Evolutionary conservation across 2,888 invertebrate genomes (phyloP).

Genomic region (Galeopsomyia nigrocyanea): DNA sequence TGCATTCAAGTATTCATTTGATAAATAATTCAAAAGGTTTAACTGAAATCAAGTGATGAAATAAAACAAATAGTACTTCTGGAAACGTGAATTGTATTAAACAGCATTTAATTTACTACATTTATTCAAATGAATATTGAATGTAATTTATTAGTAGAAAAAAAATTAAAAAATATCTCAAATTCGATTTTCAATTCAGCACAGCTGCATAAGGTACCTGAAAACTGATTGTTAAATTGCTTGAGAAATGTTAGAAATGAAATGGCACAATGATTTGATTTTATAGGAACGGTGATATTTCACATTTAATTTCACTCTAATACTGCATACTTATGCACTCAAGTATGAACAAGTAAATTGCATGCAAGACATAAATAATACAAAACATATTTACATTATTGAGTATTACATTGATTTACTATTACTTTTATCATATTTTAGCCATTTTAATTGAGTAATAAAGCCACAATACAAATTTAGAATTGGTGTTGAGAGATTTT

Average conservation of each 20-base stretch:
- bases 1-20: no score
- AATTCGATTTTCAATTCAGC: slow-evolving; percentile 15
- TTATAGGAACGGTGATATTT: slow-evolving; percentile 7
- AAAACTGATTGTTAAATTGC: slow-evolving; percentile 29
- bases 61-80: no score
- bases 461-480: background rate
- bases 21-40: no score
- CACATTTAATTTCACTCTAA: slow-evolving; percentile 22
- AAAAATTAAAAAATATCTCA: background rate
- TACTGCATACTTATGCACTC: no score
- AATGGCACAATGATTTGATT: slow-evolving; percentile 19
- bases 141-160: background rate
- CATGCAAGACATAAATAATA: no score
- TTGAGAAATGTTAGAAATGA: slow-evolving; percentile 34
- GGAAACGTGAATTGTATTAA: no score
- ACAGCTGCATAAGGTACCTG: slow-evolving; percentile 41
- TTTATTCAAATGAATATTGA: background rate
- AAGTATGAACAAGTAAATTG: no score
- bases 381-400: no score
- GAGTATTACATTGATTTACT: background rate
- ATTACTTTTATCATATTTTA: slow-evolving; percentile 5
- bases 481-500: no score
- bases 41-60: no score
- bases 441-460: background rate
- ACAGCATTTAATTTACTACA: no score